Percentiles rank a stretch among this genome's conserved stretches.
phyloP scores from a whole-genome alignment of 2,888 invertebrate genomes.

The Clepsis dumicolana region DNA sequence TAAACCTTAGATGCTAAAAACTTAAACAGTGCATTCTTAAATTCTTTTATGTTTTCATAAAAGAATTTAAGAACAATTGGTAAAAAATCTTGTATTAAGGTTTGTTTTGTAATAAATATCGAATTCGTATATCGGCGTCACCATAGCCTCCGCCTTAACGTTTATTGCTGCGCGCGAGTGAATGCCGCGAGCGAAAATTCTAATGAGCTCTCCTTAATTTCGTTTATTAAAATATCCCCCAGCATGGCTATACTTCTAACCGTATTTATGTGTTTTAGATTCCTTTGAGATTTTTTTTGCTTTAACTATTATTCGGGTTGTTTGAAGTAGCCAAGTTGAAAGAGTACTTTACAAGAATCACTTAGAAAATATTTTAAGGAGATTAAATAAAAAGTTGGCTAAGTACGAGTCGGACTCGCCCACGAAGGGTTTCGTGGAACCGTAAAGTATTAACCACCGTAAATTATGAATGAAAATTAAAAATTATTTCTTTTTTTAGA shows the following conservation, averaged over 20 bases:
- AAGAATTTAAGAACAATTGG: too few species aligned
- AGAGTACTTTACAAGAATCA: background rate
- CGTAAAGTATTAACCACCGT: too few species aligned
- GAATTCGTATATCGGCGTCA: background rate
- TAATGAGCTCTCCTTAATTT: conserved; percentile 71
- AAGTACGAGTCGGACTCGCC: too few species aligned
- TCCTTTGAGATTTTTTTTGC: conserved; percentile 32
- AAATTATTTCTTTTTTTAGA: too few species aligned
- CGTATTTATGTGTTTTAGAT: conserved; percentile 36
- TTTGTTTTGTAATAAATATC: too few species aligned
- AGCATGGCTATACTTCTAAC: conserved; percentile 46
- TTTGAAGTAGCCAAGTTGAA: background rate
- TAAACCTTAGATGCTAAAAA: too few species aligned
- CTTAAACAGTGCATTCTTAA: too few species aligned
- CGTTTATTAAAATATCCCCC: conserved; percentile 68
- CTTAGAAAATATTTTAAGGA: background rate
- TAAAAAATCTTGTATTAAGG: too few species aligned
- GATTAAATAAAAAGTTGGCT: too few species aligned
- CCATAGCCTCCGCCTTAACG: conserved; percentile 50
- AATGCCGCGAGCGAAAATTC: conserved; percentile 65
- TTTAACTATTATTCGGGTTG: background rate
- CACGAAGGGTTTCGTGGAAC: too few species aligned
- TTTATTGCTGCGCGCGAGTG: conserved; percentile 64
- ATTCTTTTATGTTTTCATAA: too few species aligned
- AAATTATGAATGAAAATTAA: too few species aligned